Evolutionary conservation across 2,797 vertebrate species (phyloP).

Genomic region (Pseudotriccus pelzelni): DNA sequence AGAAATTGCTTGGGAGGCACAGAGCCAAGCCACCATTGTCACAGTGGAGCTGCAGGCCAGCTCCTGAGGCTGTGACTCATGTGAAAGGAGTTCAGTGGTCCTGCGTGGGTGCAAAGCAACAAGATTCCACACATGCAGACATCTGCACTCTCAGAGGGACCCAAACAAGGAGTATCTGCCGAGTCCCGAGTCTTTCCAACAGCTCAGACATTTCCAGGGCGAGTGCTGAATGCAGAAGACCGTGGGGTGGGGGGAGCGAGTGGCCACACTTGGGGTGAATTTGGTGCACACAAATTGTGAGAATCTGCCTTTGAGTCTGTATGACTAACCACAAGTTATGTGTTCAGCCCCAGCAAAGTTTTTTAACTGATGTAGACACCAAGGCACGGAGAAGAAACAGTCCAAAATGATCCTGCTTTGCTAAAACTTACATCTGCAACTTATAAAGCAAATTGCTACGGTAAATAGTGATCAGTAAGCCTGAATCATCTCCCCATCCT

Average conservation of each 20-base stretch:
- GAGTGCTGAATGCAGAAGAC: background rate
- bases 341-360: background rate
- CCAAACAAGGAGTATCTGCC: background rate
- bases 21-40: background rate
- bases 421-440: constrained; percentile 38
- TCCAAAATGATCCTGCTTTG: background rate
- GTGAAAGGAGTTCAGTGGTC: background rate
- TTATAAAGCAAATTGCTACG: constrained; percentile 39
- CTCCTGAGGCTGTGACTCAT: background rate
- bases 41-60: background rate
- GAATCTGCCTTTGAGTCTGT: background rate
- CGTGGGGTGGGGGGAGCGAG: background rate
- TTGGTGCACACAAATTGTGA: background rate
- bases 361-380: background rate
- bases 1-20: background rate
- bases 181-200: background rate
- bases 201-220: background rate
- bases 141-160: background rate
- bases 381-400: background rate
- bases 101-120: background rate
- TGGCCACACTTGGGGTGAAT: background rate
- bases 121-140: background rate
- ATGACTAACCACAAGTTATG: background rate
- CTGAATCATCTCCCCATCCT: constrained; percentile 63
- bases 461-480: constrained; percentile 29